Conservation (phyloP, 2,888 invertebrate genomes). For the Balanococcus diminutus region DNA sequence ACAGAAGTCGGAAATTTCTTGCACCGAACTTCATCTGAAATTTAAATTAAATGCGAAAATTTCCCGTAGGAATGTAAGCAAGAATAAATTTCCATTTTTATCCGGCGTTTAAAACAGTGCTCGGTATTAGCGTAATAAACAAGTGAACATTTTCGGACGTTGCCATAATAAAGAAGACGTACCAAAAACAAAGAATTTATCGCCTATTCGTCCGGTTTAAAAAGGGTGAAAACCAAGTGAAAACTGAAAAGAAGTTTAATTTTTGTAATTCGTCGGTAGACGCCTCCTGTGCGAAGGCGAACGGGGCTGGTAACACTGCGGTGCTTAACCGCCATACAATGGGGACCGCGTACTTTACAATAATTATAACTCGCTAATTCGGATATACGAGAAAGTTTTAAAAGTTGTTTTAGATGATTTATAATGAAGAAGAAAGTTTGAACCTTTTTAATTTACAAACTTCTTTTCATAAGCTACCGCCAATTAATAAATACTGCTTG, state of each 20-base stretch:
- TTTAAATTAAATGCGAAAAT: constrained; percentile 17
- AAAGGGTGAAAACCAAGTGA: background rate
- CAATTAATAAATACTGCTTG: constrained; percentile 22
- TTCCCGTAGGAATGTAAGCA: constrained; percentile 13
- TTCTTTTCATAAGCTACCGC: constrained; percentile 22
- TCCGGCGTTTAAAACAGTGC: constrained; percentile 2
- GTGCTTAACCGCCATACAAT: constrained; percentile 17
- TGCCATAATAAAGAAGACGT: constrained; percentile 1
- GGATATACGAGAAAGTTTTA: constrained; percentile 22
- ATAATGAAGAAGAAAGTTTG: constrained; percentile 22
- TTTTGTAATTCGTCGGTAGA: constrained; percentile 4
- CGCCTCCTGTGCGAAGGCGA: too few species aligned
- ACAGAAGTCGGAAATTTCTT: constrained; percentile 1
- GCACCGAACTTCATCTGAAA: constrained; percentile 1
- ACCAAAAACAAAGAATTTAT: constrained; percentile 21
- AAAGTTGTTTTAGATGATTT: constrained; percentile 22
- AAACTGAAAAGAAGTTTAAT: background rate
- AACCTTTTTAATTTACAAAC: constrained; percentile 19
- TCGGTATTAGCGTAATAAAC: background rate
- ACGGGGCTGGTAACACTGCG: background rate
- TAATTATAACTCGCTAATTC: constrained; percentile 22
- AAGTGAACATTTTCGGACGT: background rate
- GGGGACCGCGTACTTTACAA: constrained; percentile 17
- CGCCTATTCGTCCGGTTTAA: constrained; percentile 6
- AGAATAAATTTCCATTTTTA: constrained; percentile 12